These are phyloP conservation scores for Patella depressa DNA, from an alignment of 2,888 invertebrate genomes.

Conservation along the genomic window DNA sequence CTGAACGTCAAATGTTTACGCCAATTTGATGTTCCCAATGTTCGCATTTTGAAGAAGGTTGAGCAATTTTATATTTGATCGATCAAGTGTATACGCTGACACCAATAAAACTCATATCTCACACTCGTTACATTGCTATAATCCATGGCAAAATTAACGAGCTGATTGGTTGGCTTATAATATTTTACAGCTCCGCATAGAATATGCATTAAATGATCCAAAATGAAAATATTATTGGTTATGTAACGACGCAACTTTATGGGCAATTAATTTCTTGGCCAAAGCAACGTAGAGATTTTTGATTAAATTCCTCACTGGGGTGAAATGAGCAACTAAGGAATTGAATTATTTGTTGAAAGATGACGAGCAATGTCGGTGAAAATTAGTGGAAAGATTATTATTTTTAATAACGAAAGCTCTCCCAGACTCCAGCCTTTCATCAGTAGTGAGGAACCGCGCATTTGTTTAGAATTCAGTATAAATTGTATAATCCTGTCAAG, in stretches of 20 bases:
- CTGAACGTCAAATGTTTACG: neutral
- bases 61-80: constrained; percentile 7
- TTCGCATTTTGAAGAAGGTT: neutral
- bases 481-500: no score
- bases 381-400: neutral
- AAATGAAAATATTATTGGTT: neutral
- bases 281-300: neutral
- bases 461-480: no score
- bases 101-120: neutral
- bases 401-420: no score
- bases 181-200: neutral
- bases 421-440: no score
- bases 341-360: neutral
- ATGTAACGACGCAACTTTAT: neutral
- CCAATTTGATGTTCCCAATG: constrained; percentile 2
- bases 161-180: neutral
- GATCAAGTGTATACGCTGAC: constrained; percentile 1
- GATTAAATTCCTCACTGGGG: neutral
- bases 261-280: neutral
- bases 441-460: no score
- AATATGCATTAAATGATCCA: neutral
- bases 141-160: neutral
- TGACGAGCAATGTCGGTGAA: neutral
- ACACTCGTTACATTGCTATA: neutral
- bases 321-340: neutral